phyloP scores from a whole-genome alignment of 2,888 invertebrate genomes.

The Panorpa germanica region DNA sequence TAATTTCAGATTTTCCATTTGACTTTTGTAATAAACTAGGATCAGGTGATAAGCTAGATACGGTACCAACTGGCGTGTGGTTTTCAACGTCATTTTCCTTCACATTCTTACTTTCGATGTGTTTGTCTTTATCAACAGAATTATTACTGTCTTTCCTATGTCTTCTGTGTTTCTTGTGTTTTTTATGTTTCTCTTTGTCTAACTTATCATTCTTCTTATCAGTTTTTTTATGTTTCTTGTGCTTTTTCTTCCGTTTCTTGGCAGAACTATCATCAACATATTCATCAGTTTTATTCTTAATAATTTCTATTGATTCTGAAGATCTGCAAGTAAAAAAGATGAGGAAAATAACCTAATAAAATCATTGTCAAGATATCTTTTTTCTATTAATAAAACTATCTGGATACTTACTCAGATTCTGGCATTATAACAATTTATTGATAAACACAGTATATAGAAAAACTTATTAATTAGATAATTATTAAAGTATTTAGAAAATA shows the following conservation, averaged over 20 bases:
- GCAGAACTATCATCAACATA: slow-evolving; percentile 16
- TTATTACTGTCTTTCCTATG: slow-evolving; percentile 24
- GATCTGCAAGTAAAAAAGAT: too few species aligned
- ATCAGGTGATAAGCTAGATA: slow-evolving; percentile 14
- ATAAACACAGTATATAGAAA: too few species aligned
- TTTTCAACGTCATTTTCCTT: slow-evolving; percentile 24
- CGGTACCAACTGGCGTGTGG: slow-evolving; percentile 17
- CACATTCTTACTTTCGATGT: slow-evolving; percentile 22
- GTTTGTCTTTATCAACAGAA: slow-evolving; percentile 15
- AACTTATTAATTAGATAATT: too few species aligned
- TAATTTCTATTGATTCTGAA: too few species aligned
- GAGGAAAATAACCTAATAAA: too few species aligned
- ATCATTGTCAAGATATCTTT: too few species aligned
- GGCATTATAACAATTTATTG: too few species aligned
- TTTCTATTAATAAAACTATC: too few species aligned
- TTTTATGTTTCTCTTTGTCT: slow-evolving; percentile 31
- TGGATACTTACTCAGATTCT: too few species aligned
- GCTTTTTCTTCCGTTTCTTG: slow-evolving; percentile 31
- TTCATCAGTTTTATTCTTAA: slow-evolving; percentile 15
- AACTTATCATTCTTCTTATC: slow-evolving; percentile 36
- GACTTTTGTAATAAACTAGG: neutral
- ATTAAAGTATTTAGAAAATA: too few species aligned
- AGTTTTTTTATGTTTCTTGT: slow-evolving; percentile 46
- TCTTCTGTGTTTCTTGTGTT: slow-evolving; percentile 39
- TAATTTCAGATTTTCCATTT: slow-evolving; percentile 5